Conservation (phyloP, 2,797 vertebrate species). For the Eremophila alpestris region DNA sequence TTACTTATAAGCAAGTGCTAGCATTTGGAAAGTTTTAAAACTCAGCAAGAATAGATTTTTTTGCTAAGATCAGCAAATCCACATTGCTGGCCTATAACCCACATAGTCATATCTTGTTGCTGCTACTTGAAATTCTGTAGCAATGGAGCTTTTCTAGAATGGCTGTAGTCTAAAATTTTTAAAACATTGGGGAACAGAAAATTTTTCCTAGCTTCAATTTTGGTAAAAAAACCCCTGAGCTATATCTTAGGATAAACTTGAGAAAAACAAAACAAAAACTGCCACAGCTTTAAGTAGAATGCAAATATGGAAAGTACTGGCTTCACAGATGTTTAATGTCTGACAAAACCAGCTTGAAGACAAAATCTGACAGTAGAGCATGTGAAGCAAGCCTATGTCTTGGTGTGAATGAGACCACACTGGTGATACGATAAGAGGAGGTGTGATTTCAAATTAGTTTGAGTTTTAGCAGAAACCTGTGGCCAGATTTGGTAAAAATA, state of each 20-base stretch:
- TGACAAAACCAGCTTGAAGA: background rate
- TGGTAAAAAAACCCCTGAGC: background rate
- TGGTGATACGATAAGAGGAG: background rate
- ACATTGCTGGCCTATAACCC: background rate
- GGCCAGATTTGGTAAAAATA: background rate
- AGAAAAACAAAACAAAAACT: background rate
- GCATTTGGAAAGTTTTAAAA: background rate
- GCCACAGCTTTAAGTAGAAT: background rate
- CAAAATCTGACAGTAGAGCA: background rate
- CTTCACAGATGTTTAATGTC: background rate
- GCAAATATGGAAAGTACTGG: background rate
- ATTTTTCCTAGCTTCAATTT: background rate
- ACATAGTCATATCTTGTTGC: background rate
- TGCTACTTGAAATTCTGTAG: background rate
- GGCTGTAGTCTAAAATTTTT: background rate
- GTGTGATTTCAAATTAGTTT: background rate
- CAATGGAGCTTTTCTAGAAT: background rate
- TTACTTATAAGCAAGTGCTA: background rate
- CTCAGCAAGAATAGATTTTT: background rate
- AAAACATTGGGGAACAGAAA: background rate
- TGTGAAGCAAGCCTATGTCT: background rate
- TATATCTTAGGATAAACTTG: background rate
- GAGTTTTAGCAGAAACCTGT: background rate
- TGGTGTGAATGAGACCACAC: background rate
- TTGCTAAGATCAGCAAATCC: background rate